Conservation (phyloP, 2,888 invertebrate genomes). For the Spodoptera exigua region DNA sequence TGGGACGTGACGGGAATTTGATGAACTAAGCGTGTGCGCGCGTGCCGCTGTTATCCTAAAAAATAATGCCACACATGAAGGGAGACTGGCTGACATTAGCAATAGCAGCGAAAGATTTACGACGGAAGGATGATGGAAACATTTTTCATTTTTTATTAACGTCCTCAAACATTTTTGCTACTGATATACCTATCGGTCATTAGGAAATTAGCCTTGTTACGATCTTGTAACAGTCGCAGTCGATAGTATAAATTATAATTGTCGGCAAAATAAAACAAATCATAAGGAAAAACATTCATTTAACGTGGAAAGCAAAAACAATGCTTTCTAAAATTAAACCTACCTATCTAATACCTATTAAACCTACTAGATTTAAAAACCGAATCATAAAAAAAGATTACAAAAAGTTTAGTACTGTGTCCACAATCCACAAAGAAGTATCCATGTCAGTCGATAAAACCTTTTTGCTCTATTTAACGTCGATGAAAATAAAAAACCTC, state of each 20-base stretch:
- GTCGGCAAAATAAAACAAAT: too few relatives aligned
- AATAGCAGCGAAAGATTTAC: constrained; percentile 14
- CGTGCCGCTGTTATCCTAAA: constrained; percentile 48
- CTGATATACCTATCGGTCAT: too few relatives aligned
- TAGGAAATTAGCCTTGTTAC: too few relatives aligned
- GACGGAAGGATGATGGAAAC: constrained; percentile 8
- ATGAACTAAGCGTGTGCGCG: constrained; percentile 63
- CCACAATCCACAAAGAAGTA: constrained; percentile 31
- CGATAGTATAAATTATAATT: too few relatives aligned
- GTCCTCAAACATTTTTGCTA: not conserved
- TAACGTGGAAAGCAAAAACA: too few relatives aligned
- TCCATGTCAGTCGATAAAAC: constrained; percentile 35
- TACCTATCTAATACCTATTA: not conserved
- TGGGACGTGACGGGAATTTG: constrained; percentile 74
- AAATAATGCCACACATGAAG: constrained; percentile 29
- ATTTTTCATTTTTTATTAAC: constrained; percentile 9
- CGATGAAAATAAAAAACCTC: constrained; percentile 42
- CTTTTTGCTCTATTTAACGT: constrained; percentile 27
- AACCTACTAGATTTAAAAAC: constrained; percentile 3
- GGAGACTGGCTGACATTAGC: constrained; percentile 24
- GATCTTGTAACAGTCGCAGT: too few relatives aligned
- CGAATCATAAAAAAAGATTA: constrained; percentile 9
- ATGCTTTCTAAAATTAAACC: not conserved
- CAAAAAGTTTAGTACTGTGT: constrained; percentile 18
- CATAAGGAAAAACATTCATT: too few relatives aligned